Evolutionary conservation across 2,888 invertebrate genomes (phyloP), one percentile per base, ranked within the genome.

Genomic region (Phoenoteleia sp.): DNA sequence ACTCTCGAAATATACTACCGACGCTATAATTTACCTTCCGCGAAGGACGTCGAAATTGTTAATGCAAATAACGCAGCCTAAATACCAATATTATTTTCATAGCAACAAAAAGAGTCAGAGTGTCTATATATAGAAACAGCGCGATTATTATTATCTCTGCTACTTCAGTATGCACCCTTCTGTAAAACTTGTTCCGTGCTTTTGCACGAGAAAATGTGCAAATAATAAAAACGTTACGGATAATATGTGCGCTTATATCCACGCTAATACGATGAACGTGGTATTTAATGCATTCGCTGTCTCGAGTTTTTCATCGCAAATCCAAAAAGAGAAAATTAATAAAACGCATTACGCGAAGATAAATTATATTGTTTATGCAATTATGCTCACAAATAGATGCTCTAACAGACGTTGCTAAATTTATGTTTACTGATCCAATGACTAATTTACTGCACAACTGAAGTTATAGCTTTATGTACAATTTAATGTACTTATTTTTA

Each of bases 111-210:
- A 71, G 58, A 64, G 75, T 69, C 67, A 66, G 54, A 39, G 69
- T 36, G 52, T 33, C 19, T 54, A 77, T 74, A 79, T 81, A 69
- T 72, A 71, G 74, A 54, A 52, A 72, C 69, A 81, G 64, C 25
- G 36, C 42, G 66, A 83, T 81, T 85, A 77, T 85, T 80, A 85
- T 82, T 82, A 76, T 82, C 75, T 76, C 39, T 27, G 72, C 36
- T 82, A 56, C 66, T 85, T 47, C 47, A 67, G 72, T 85, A 85
- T 85, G 79, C 80, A 85, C 85, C 85, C 82, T 82, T 45, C 29
- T 47, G 76, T 66, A 76, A 76, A 85, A 85, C 76, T 80, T 80
- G 36, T 75, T 82, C 76, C 80, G 76, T 58, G 82, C 79, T 85
- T 80, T 79, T 75, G 85, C 77, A 85, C 76, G 72, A 74, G 81